phyloP scores from a whole-genome alignment of 2,888 invertebrate species.

The Limnephilus rhombicus region DNA sequence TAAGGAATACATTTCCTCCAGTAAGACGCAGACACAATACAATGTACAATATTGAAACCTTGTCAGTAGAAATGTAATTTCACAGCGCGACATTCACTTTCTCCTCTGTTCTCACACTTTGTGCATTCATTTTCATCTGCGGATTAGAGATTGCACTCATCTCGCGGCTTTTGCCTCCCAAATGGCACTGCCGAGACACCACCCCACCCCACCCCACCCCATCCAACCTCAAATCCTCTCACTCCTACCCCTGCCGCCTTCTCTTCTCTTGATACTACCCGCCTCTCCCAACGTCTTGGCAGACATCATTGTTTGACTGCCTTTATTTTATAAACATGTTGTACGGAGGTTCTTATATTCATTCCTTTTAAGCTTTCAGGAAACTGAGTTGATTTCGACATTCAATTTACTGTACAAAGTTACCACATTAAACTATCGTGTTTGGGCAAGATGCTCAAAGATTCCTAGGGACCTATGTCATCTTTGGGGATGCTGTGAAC shows the following conservation, averaged over 20 bases:
- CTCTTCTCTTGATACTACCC: neutral
- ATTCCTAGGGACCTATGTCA: no score
- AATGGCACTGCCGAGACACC: slow-evolving; percentile 60
- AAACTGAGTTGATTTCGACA: neutral
- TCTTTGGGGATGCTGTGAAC: no score
- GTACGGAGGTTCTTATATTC: neutral
- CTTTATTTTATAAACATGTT: slow-evolving; percentile 59
- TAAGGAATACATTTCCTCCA: neutral
- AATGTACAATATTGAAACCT: neutral
- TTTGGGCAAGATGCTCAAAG: neutral
- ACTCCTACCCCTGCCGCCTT: neutral
- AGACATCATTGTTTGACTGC: slow-evolving; percentile 62
- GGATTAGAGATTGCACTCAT: slow-evolving; percentile 66
- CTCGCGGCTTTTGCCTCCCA: slow-evolving; percentile 62
- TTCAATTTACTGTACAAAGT: neutral
- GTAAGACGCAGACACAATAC: neutral
- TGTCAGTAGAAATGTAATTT: neutral
- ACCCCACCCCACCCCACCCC: slow-evolving; percentile 24
- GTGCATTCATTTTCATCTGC: slow-evolving; percentile 64
- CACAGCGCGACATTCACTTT: slow-evolving; percentile 30
- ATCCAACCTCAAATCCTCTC: slow-evolving; percentile 33
- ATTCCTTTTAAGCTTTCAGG: neutral
- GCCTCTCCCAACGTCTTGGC: slow-evolving; percentile 33
- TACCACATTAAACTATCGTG: neutral
- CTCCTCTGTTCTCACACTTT: slow-evolving; percentile 39